Conservation (phyloP, 2,888 invertebrate species). For the Acleris cristana region DNA sequence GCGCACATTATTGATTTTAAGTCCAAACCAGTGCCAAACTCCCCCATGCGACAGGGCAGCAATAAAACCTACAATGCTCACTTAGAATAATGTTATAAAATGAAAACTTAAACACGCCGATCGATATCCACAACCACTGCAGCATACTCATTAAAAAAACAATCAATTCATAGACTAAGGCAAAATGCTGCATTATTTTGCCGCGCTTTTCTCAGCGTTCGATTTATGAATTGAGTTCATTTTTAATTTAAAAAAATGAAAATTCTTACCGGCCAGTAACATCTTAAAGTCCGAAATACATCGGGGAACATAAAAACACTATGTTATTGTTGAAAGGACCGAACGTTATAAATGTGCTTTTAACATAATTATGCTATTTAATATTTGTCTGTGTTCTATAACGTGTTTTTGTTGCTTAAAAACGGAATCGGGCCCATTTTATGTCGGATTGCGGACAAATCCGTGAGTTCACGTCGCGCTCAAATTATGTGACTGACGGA, state of each 20-base stretch:
- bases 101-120: conserved; percentile 15
- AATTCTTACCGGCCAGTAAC: conserved; percentile 47
- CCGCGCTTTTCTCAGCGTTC: conserved; percentile 39
- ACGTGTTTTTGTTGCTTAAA: conserved; percentile 56
- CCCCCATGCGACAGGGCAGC: conserved; percentile 41
- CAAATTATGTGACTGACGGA: conserved; percentile 56
- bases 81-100: conserved; percentile 31
- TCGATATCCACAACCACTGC: conserved; percentile 23
- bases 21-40: conserved; percentile 53
- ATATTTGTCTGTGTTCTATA: conserved; percentile 55
- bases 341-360: conserved; percentile 69
- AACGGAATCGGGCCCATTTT: conserved; percentile 61
- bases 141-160: conserved; percentile 19
- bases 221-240: conserved; percentile 42
- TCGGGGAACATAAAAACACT: conserved; percentile 40
- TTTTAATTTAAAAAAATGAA: conserved; percentile 30
- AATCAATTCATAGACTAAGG: neutral
- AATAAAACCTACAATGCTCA: conserved; percentile 31
- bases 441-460: conserved; percentile 48
- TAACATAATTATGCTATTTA: conserved; percentile 59
- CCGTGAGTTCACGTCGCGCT: conserved; percentile 59
- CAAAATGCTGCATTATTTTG: conserved; percentile 36
- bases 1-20: conserved; percentile 77
- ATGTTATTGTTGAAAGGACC: conserved; percentile 46
- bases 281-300: conserved; percentile 42